A percentile compares a stretch with the other conserved stretches of the same genome.
Evolutionary conservation across 2,113 vertebrate genomes (phyloP).

Genomic region (Xenopus borealis): DNA sequence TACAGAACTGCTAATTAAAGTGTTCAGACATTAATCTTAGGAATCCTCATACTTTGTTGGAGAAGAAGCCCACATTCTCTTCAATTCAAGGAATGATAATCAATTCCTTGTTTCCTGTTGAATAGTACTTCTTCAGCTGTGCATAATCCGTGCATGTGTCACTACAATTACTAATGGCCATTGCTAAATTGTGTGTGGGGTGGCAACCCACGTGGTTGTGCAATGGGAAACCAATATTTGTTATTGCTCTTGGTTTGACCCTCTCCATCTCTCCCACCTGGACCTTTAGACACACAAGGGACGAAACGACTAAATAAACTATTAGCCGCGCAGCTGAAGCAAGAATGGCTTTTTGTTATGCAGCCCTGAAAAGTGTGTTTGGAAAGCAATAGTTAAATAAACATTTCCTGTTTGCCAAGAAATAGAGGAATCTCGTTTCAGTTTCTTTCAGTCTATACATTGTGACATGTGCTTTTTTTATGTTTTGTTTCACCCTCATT

Average conservation of each 20-base stretch:
- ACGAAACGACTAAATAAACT: slow-evolving; percentile 22
- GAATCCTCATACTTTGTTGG: too few species aligned
- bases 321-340: slow-evolving; percentile 20
- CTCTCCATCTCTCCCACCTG: slow-evolving; percentile 10
- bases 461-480: too few species aligned
- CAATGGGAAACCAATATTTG: neutral
- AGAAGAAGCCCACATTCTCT: too few species aligned
- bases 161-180: neutral
- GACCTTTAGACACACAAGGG: slow-evolving; percentile 11
- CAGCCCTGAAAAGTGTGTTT: slow-evolving; percentile 47
- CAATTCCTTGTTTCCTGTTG: neutral
- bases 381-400: slow-evolving; percentile 61
- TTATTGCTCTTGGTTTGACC: neutral
- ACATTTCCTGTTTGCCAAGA: slow-evolving; percentile 60
- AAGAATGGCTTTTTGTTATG: slow-evolving; percentile 56
- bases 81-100: too few species aligned
- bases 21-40: too few species aligned
- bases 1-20: too few species aligned
- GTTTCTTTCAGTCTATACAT: neutral
- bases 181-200: neutral
- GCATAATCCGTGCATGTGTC: slow-evolving; percentile 1
- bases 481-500: neutral
- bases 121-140: neutral
- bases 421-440: slow-evolving; percentile 45
- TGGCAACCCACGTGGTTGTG: neutral